phyloP scores from a whole-genome alignment of 2,113 vertebrate species.

The Pandion haliaetus region DNA sequence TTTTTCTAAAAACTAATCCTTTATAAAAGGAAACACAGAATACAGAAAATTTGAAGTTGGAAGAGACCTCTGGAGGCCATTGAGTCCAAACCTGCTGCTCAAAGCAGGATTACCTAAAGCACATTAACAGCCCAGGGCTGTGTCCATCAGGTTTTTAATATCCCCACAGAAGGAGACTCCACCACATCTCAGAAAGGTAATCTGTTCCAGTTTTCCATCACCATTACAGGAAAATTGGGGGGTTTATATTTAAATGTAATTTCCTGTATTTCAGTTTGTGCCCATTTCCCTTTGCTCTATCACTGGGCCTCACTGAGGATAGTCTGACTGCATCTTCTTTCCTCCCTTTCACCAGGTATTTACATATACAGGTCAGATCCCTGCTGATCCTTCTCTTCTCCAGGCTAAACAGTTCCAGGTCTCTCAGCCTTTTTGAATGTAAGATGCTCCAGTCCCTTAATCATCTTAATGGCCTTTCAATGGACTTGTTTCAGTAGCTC shows the following conservation, averaged over 20 bases:
- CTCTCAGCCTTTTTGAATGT: background rate
- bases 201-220: background rate
- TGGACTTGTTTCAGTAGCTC: background rate
- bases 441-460: background rate
- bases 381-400: background rate
- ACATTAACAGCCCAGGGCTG: too few relatives aligned
- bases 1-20: background rate
- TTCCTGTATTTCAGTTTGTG: background rate
- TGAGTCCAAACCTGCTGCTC: background rate
- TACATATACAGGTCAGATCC: background rate
- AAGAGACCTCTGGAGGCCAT: background rate
- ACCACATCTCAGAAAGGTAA: background rate
- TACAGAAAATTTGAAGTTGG: background rate
- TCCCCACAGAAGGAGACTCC: background rate
- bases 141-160: background rate
- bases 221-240: background rate
- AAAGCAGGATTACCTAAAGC: background rate
- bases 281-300: background rate
- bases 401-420: background rate
- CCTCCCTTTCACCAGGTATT: background rate
- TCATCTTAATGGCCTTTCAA: background rate
- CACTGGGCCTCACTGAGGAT: background rate
- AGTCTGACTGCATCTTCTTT: background rate
- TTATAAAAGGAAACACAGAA: background rate
- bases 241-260: background rate